phyloP scores from a whole-genome alignment of 1,140 invertebrate genomes.

The Sminthurinus signatus region DNA sequence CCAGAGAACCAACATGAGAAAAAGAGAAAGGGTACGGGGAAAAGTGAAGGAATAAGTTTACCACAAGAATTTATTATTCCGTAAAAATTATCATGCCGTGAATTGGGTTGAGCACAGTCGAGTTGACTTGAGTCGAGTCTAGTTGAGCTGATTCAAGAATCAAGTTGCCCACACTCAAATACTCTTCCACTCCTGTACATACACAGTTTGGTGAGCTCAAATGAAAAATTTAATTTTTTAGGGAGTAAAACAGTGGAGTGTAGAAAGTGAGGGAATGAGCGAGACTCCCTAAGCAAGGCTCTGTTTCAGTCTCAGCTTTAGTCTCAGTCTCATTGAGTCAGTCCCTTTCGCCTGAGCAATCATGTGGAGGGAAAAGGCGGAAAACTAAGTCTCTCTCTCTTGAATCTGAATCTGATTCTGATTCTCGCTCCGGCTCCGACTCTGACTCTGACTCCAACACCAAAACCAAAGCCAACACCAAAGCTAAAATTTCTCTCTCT shows the following conservation, averaged over 20 bases:
- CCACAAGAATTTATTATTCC: constrained; percentile 42
- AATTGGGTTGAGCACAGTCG: constrained; percentile 33
- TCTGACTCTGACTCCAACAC: too few species aligned
- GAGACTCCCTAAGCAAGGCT: too few species aligned
- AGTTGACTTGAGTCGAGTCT: too few species aligned
- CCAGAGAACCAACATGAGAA: too few species aligned
- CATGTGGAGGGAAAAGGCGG: constrained; percentile 38
- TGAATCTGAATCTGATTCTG: not conserved
- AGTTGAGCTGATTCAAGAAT: too few species aligned
- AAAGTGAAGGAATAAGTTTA: constrained; percentile 32
- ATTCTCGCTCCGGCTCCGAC: too few species aligned
- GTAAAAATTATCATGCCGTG: constrained; percentile 42
- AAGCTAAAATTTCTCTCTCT: constrained; percentile 2
- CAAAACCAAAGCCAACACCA: too few species aligned
- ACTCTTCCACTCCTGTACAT: constrained; percentile 15
- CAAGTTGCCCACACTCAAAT: too few species aligned
- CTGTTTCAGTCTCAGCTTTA: constrained; percentile 32
- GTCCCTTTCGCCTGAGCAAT: constrained; percentile 40
- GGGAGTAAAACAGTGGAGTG: constrained; percentile 39
- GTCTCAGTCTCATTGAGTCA: too few species aligned
- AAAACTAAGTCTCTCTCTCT: constrained; percentile 21
- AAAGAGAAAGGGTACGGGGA: not conserved
- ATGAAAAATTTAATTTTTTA: constrained; percentile 43
- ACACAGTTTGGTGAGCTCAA: constrained; percentile 31
- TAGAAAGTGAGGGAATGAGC: too few species aligned